Conservation (phyloP, 2,888 invertebrate species). For the Escarpia spicata region DNA sequence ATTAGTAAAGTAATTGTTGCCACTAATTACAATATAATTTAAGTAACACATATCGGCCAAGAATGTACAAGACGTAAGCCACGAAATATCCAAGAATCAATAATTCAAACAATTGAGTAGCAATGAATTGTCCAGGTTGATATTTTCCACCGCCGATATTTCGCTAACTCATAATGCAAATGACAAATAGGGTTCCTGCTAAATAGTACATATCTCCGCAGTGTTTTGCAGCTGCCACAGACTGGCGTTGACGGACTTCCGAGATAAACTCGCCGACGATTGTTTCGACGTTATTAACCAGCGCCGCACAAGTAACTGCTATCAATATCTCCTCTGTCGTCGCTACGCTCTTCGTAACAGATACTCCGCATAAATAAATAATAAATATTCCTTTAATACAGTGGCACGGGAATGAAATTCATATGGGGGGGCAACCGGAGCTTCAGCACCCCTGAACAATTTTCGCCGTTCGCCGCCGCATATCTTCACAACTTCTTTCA, state of each 20-base stretch:
- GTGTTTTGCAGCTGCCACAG: neutral
- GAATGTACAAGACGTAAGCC: neutral
- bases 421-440: too few relatives aligned
- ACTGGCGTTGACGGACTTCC: neutral
- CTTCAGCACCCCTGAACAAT: too few relatives aligned
- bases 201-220: neutral
- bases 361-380: neutral
- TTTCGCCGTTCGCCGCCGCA: too few relatives aligned
- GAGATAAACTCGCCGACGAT: constrained; percentile 10
- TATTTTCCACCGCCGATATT: neutral
- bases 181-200: neutral
- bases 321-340: neutral
- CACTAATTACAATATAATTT: neutral
- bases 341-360: neutral
- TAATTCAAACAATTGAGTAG: neutral
- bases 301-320: neutral
- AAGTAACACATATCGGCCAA: neutral
- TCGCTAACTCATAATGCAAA: neutral
- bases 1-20: neutral
- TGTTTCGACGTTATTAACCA: neutral
- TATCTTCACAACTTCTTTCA: too few relatives aligned
- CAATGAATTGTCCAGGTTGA: neutral
- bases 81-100: neutral
- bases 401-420: too few relatives aligned
- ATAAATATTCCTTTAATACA: neutral